Evolutionary conservation across 2,888 invertebrate genomes (phyloP).

Genomic region (Dryococelus australis): DNA sequence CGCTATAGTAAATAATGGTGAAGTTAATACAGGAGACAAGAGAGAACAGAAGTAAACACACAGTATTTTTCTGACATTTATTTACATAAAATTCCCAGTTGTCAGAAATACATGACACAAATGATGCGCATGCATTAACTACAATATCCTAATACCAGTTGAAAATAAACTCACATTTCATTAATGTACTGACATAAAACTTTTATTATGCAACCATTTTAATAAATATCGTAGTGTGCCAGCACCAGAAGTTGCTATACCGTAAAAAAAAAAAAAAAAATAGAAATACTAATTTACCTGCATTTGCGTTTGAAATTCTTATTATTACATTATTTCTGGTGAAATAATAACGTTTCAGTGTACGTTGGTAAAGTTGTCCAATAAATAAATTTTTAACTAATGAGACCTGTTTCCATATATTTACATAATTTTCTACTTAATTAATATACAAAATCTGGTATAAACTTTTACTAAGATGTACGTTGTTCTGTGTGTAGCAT

Average conservation of each 20-base stretch:
- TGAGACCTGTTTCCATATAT: not conserved
- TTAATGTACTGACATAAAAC: not conserved
- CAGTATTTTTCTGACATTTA: constrained; percentile 19
- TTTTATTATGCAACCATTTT: not conserved
- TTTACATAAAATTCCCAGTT: constrained; percentile 18
- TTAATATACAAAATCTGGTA: not conserved
- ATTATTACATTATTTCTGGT: too few relatives aligned
- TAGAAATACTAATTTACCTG: not conserved
- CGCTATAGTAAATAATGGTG: too few relatives aligned
- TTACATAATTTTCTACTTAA: not conserved
- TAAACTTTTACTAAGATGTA: not conserved
- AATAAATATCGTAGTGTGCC: not conserved
- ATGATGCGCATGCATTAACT: not conserved
- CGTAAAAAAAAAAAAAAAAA: not conserved
- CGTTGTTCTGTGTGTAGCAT: not conserved
- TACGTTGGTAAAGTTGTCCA: not conserved
- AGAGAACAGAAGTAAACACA: not conserved
- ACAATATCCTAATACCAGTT: not conserved
- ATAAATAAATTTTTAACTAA: not conserved
- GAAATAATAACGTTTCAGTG: not conserved
- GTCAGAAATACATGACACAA: constrained; percentile 6
- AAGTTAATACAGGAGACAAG: not conserved
- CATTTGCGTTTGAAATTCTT: not conserved
- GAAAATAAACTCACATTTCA: not conserved
- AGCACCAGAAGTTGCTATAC: not conserved